Percentiles rank a stretch among this genome's conserved stretches.
phyloP scores from a whole-genome alignment of 2,797 vertebrate species.

The Sebastes wilsoni region DNA sequence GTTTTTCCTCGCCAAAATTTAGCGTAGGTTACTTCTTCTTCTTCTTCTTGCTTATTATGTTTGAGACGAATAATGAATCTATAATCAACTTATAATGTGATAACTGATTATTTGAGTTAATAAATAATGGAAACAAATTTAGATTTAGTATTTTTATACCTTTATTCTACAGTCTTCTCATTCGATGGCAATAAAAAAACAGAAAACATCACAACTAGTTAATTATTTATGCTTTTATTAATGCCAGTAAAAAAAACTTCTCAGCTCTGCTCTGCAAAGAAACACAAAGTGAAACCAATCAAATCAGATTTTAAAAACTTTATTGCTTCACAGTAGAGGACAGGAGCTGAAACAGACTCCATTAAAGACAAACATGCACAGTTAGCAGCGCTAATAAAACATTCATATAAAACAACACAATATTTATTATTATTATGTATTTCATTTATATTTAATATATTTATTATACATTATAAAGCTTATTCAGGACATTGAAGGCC shows the following conservation, averaged over 20 bases:
- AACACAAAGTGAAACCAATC: background rate
- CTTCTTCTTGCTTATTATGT: no score
- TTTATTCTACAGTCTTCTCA: background rate
- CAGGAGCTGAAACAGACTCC: no score
- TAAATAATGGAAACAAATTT: background rate
- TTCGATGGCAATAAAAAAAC: background rate
- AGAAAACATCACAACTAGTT: background rate
- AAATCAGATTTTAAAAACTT: background rate
- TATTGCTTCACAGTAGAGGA: no score
- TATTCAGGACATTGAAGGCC: background rate
- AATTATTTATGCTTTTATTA: background rate
- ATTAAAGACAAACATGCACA: no score
- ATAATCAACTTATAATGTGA: no score
- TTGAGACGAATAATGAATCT: no score
- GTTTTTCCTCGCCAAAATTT: no score
- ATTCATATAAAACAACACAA: background rate
- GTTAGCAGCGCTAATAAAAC: background rate
- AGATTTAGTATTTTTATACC: background rate
- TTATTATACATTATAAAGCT: no score
- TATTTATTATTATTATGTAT: background rate
- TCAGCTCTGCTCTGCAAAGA: background rate
- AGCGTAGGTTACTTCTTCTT: no score
- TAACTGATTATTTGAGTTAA: no score
- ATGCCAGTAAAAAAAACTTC: background rate
- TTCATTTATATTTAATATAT: no score